These are phyloP conservation scores for Tetramorium bicarinatum DNA, from an alignment of 2,888 invertebrate species.

Conservation along the genomic window DNA sequence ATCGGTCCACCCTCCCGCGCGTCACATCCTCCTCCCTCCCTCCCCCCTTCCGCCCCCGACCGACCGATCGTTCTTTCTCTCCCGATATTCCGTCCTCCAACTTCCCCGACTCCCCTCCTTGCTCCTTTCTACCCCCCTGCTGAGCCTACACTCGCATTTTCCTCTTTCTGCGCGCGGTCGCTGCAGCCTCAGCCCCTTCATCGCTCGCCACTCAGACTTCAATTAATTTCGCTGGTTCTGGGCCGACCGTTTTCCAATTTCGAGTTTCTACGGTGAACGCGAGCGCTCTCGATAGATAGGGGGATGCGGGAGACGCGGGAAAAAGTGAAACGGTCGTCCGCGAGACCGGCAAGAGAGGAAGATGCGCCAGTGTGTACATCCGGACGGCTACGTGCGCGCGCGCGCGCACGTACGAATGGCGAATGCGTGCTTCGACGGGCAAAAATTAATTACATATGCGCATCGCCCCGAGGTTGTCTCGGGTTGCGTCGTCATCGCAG, in stretches of 20 bases:
- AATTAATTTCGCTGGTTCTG: conserved; percentile 80
- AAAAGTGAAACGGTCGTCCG: conserved; percentile 33
- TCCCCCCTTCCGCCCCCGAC: not conserved
- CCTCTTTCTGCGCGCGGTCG: conserved; percentile 70
- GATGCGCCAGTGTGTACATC: not conserved
- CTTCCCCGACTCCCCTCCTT: conserved; percentile 29
- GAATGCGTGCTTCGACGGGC: conserved; percentile 1
- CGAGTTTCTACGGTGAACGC: conserved; percentile 75
- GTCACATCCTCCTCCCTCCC: conserved; percentile 15
- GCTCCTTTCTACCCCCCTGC: conserved; percentile 30
- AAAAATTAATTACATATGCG: conserved; percentile 73
- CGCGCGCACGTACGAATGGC: not conserved
- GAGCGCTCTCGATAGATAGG: conserved; percentile 68
- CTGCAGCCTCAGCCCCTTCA: conserved; percentile 70
- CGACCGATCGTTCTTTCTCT: conserved; percentile 66
- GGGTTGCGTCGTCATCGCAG: conserved; percentile 9
- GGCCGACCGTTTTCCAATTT: conserved; percentile 80
- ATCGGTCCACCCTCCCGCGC: conserved; percentile 66
- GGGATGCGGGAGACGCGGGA: conserved; percentile 46
- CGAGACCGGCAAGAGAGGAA: conserved; percentile 8
- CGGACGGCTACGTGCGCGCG: not conserved
- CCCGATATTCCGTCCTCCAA: conserved; percentile 58
- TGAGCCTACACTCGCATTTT: conserved; percentile 67
- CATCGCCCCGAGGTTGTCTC: conserved; percentile 53
- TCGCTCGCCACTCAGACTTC: conserved; percentile 80